Conservation (phyloP, 2,888 invertebrate species). For the Scaptodrosophila latifasciaeformis region DNA sequence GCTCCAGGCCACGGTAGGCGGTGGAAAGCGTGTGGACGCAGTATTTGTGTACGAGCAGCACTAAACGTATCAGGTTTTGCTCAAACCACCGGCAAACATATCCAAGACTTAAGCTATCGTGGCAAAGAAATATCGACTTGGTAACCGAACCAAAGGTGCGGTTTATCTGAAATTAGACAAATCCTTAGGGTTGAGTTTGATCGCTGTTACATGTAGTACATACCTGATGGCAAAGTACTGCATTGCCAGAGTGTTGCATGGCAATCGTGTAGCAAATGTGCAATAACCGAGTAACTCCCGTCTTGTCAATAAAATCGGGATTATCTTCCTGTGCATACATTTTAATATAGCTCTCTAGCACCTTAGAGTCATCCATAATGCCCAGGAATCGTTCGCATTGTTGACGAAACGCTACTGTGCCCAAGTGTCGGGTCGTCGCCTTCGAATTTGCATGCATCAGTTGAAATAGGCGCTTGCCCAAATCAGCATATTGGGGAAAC, state of each 20-base stretch:
- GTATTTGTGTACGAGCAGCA: slow-evolving; percentile 85
- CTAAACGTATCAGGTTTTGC: slow-evolving; percentile 84
- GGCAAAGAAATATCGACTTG: slow-evolving; percentile 87
- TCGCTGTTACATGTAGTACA: slow-evolving; percentile 34
- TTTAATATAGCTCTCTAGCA: slow-evolving; percentile 83
- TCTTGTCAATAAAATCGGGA: slow-evolving; percentile 79
- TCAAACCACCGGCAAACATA: slow-evolving; percentile 89
- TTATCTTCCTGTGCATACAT: slow-evolving; percentile 78
- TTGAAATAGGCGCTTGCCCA: slow-evolving; percentile 82
- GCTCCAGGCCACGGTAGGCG: slow-evolving; percentile 77
- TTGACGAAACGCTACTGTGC: slow-evolving; percentile 81
- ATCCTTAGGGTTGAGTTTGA: no score
- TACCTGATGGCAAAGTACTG: slow-evolving; percentile 79
- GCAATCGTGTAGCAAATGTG: slow-evolving; percentile 86
- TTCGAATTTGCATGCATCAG: slow-evolving; percentile 79
- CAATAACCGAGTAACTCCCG: slow-evolving; percentile 80
- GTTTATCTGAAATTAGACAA: slow-evolving; percentile 77
- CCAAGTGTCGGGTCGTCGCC: slow-evolving; percentile 79
- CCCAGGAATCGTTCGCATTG: slow-evolving; percentile 82
- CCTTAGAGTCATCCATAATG: slow-evolving; percentile 78
- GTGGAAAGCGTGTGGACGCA: slow-evolving; percentile 75
- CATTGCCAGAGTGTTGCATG: slow-evolving; percentile 84
- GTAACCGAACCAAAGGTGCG: slow-evolving; percentile 84
- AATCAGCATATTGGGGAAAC: slow-evolving; percentile 85
- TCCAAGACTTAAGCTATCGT: slow-evolving; percentile 83